Evolutionary conservation across 2,797 vertebrate genomes (phyloP), one percentile per base, ranked within the genome.

Genomic region (Astyanax mexicanus): DNA sequence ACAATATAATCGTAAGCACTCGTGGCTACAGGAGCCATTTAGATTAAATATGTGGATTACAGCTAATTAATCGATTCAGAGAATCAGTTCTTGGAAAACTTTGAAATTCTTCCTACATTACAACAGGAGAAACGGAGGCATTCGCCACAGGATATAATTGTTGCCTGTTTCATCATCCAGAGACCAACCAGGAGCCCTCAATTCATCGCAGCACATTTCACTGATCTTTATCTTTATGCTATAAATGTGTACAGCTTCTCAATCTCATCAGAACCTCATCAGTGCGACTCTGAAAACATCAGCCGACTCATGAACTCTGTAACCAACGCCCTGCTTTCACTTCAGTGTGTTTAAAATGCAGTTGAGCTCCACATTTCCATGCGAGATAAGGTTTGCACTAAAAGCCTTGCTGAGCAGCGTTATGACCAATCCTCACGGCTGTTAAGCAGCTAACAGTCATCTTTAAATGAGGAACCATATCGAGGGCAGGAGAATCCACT

Each of bases 371-470:
- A 62, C 60, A 62, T 62, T 42, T 62, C 60, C 37, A 62, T 62
- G 35, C 60, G 6, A 42, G 19, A 62, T 62, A 40, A 62, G 3
- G 40, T 42, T 12, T 17, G 49, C 3, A 19, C 35, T 61, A n/a
- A 61, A 40, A 61, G n/a, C 15, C 55, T 61, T 19, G 9, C 35
- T 9, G 10, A 38, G 32, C 37, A 23, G 37, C 58, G 6, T 44
- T 42, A 45, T 13, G 62, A 13, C 62, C 19, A 29, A 17, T 27
- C 40, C 62, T 44, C 62, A 45, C 29, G 40, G 62, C 38, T 65
- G 62, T 65, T 65, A 65, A 29, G 40, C 62, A 65, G 62, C 62
- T 27, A 45, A 65, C 13, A 45, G 40, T 44, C 62, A 29, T 64
- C 10, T 40, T 42, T 37, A 42, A 64, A 42, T 6, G 37, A 37